Base-by-base conservation (phyloP, 2,113 vertebrate species). In the Anhinga rufa region DNA sequence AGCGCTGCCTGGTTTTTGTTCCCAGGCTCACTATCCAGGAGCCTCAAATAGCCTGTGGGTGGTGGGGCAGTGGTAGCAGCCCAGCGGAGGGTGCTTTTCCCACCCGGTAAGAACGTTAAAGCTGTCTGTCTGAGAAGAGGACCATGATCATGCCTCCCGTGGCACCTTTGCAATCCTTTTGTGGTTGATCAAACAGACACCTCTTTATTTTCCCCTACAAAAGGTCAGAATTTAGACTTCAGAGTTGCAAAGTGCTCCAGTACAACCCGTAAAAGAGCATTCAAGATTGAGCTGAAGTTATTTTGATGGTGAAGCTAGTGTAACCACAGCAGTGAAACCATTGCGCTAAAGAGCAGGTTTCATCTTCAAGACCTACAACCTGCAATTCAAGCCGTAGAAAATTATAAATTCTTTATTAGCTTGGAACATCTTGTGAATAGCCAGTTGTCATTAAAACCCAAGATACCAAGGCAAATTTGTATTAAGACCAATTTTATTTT, bases 131-230 rank as follows among this genome's bases (percentile, higher is more conserved):
- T 7, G 32, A 52, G 71, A 10, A 46, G 17, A 7, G 18, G 48
- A 24, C 83, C 9, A 3, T 0, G 7, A 14, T 21, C 17, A 0
- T 8, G 36, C 36, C 44, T 71, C 25, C 36, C 7, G 0, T 10
- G 12, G 54, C 38, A 54, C 6, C 28, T 34, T 10, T 52, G 34
- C 51, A 34, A 5, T 31, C 44, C 32, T 64, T 32, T 34, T 38
- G 21, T 38, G 20, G 38, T 22, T 68, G 52, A 17, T 13, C 22
- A 21, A 21, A 31, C 8, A 8, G 46, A 5, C 6, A 3, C 16
- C 20, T 18, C 11, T 60, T 31, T 17, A 18, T 14, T 34, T 68
- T 62, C 18, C 25, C 28, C 36, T 44, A 4, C 14, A 28, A 19
- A 69, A 62, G 42, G 42, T 55, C 55, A 42, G 26, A 24, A 0